Evolutionary conservation across 2,797 vertebrate species (phyloP), one percentile per base, ranked within the genome.

Genomic region (Cuculus canorus): DNA sequence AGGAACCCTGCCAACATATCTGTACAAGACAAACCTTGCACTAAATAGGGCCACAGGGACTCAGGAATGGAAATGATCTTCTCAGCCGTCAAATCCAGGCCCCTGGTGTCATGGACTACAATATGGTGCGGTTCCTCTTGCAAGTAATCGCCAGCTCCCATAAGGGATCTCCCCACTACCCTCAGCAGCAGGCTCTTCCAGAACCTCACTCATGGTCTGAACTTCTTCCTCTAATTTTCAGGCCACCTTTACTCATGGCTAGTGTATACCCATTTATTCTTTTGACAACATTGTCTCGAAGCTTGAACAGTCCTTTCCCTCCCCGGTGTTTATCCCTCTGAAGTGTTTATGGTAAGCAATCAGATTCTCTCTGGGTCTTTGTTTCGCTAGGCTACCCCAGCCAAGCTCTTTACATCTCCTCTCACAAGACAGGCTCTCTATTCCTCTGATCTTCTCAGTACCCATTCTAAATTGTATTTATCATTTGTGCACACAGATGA

Each of bases 371-470:
- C 71, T 77, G 54, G 57, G 81, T 60, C 64, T 96, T 93, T 91
- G 95, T 92, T 93, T 92, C 92, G 33, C 72, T 60, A 86, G 76
- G 87, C 41, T 94, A 60, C 70, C 48, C 5, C 37, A 91, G 94
- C 94, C 95, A 96, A 96, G 94, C 91, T 93, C 79, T 88, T 94
- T 93, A 92, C 90, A 95, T 73, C 79, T 83, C 35, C 18, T 68
- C 79, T 95, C 89, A 89, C 64, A 85, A 87, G 82, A 92, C 35
- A 88, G 53, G 48, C 79, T 83, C 87, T 83, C 68, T 72, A 86
- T 82, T 81, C 64, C 82, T 93, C 93, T 96, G 82, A 95, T 95
- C 82, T 93, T 77, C 71, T 81, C 17, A 4, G 50, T 80, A 71
- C 37, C 61, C 93, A 80, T 87, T 92, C 76, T 68, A 81, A 76